Conservation (phyloP, 2,888 invertebrate species). For the Cephus rjabovi region DNA sequence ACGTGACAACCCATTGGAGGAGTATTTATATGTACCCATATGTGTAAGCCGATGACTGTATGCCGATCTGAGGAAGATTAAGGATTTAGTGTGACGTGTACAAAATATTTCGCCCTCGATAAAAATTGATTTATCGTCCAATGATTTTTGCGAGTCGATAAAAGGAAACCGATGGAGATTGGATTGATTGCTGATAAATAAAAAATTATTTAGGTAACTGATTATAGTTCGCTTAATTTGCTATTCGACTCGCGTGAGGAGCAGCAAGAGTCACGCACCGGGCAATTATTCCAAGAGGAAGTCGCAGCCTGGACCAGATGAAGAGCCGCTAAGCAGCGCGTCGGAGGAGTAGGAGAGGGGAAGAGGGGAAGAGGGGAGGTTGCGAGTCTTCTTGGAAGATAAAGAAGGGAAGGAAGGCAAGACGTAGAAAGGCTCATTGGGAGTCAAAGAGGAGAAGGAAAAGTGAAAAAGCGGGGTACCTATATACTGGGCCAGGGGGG, state of each 20-base stretch:
- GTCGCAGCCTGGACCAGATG: neutral
- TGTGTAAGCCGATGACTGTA: neutral
- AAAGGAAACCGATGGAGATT: neutral
- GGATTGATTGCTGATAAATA: neutral
- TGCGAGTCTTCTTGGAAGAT: neutral
- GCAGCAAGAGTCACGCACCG: neutral
- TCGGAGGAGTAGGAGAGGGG: neutral
- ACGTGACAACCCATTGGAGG: neutral
- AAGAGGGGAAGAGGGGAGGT: neutral
- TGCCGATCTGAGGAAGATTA: neutral
- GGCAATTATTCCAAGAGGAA: neutral
- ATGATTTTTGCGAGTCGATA: neutral
- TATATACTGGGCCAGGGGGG: neutral
- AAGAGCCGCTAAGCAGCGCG: neutral
- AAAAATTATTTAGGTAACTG: no score
- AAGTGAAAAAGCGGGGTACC: neutral
- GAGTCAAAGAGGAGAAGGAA: neutral
- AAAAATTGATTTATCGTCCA: neutral
- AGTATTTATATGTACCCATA: neutral
- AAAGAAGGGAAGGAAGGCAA: constrained; percentile 1
- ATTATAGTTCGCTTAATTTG: no score
- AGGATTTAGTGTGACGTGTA: neutral
- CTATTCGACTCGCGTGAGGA: neutral
- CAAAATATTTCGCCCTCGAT: neutral
- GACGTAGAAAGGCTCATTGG: neutral